Base-by-base conservation (phyloP, 2,888 invertebrate genomes). In the Melolontha melolontha region DNA sequence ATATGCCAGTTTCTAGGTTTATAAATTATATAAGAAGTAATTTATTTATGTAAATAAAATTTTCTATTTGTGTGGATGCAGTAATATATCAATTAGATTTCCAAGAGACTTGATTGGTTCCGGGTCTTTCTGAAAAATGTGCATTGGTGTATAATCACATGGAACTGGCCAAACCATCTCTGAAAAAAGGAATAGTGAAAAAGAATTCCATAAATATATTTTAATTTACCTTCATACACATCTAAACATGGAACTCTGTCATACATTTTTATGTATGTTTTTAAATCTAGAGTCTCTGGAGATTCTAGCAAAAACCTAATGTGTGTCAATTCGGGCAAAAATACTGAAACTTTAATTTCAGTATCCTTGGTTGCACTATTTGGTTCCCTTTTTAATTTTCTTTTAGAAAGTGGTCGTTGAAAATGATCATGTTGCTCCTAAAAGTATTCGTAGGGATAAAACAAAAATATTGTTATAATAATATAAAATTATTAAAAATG, bases 1-100 rank as follows among this genome's bases (percentile, higher is more conserved):
- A 81, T 88, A 64, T 88, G 88, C 74, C 84, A 86, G 71, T 84
- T 85, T 72, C 79, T 87, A 75, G 87, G 87, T 11, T 72, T 87
- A 39, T 86, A 77, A 80, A 34, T 27, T 8, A 7, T 52, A 12
- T n/a, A 22, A 6, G 5, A 27, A 29, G 16, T 65, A 65, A 39
- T 14, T 29, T 47, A 44, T 62, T 62, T 62, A 62, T 40, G n/a
- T 16, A 22, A 51, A 10, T 14, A 11, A 12, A 12, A 7, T 27
- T 44, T 54, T 14, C 29, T 29, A 54, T 27, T 55, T 47, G 16
- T 64, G 4, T 4, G 22, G 4, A 1, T 22, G 1, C 16, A 39
- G 11, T 52, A 55, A 10, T 5, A 34, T 10, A 8, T 41, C 54
- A 10, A 12, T 17, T 39, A 54, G 16, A 14, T 10, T 54, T 10